Evolutionary conservation across 2,113 vertebrate genomes (phyloP).

Genomic region (Pavo muticus): DNA sequence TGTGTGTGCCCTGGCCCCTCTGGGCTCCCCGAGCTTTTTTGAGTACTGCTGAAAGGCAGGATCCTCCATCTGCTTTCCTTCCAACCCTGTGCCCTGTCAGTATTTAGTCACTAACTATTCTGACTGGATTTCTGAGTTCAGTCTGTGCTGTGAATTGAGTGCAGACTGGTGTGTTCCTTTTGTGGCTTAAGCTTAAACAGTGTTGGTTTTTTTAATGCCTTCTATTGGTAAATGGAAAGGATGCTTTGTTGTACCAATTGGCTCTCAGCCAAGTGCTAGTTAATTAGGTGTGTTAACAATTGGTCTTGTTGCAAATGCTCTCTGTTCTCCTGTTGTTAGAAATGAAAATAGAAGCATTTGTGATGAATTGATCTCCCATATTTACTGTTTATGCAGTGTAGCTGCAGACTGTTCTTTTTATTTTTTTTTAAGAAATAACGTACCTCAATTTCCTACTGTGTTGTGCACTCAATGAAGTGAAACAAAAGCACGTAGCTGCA

Average conservation of each 20-base stretch:
- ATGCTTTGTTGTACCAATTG: background rate
- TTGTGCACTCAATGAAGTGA: background rate
- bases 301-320: background rate
- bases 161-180: background rate
- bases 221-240: background rate
- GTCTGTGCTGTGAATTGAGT: background rate
- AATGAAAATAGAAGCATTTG: background rate
- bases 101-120: background rate
- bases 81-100: background rate
- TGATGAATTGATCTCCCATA: background rate
- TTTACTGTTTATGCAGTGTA: background rate
- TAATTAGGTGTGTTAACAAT: background rate
- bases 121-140: background rate
- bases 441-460: background rate
- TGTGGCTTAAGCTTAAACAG: background rate
- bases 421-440: background rate
- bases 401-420: background rate
- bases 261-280: background rate
- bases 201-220: background rate
- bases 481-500: background rate
- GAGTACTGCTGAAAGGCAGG: background rate
- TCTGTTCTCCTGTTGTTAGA: background rate
- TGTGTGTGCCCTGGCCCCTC: too few relatives aligned
- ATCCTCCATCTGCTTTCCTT: rapidly evolving
- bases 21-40: background rate